Conservation (phyloP, 2,888 invertebrate genomes). For the Chesias legatella region DNA sequence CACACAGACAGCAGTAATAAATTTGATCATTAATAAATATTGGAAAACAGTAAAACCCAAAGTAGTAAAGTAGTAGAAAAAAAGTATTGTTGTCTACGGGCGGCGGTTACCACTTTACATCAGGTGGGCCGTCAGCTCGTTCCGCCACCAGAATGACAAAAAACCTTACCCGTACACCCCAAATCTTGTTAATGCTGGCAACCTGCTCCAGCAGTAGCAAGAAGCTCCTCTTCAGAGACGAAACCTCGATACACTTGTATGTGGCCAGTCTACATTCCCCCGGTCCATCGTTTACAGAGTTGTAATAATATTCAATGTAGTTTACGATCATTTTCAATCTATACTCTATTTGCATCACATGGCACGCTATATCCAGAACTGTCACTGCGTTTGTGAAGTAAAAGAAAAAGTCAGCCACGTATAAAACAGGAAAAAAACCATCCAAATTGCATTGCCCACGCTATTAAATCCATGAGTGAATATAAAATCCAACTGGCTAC, state of each 20-base stretch:
- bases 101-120: too few relatives aligned
- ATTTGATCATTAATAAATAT: too few relatives aligned
- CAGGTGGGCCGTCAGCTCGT: too few relatives aligned
- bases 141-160: too few relatives aligned
- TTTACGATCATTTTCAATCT: constrained; percentile 16
- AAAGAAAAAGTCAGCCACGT: constrained; percentile 28
- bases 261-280: constrained; percentile 10
- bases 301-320: background rate
- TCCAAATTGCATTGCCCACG: constrained; percentile 15
- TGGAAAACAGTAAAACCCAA: too few relatives aligned
- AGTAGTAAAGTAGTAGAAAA: too few relatives aligned
- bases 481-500: too few relatives aligned
- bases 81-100: too few relatives aligned
- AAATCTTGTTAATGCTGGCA: constrained; percentile 24
- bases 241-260: too few relatives aligned
- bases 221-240: constrained; percentile 25
- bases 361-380: constrained; percentile 21
- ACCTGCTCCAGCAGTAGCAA: constrained; percentile 28
- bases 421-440: constrained; percentile 11
- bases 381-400: constrained; percentile 27
- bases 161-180: constrained; percentile 29
- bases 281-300: constrained; percentile 13
- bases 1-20: too few relatives aligned
- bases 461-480: constrained; percentile 16
- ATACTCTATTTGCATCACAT: constrained; percentile 33